These are phyloP conservation scores for Podiceps cristatus DNA, from an alignment of 2,113 vertebrate genomes.

Conservation along the genomic window DNA sequence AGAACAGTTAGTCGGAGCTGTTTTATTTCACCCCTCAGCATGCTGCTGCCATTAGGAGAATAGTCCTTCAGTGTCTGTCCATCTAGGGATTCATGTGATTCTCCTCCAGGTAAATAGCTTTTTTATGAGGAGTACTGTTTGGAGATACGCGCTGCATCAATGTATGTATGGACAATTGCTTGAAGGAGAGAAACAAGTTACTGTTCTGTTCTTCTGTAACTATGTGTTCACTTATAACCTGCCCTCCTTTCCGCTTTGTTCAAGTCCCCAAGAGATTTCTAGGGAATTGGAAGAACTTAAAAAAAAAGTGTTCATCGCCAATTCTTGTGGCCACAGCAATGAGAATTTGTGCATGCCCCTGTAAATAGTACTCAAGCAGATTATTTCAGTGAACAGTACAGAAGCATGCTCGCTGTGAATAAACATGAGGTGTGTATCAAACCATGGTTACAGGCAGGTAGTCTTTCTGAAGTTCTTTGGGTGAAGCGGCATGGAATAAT, in stretches of 20 bases:
- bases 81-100: background rate
- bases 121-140: background rate
- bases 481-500: background rate
- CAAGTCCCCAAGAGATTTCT: background rate
- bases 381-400: background rate
- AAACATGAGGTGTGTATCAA: background rate
- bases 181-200: background rate
- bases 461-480: background rate
- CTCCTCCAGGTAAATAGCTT: background rate
- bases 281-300: background rate
- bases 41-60: background rate
- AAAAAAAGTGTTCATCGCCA: background rate
- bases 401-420: background rate
- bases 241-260: background rate
- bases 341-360: background rate
- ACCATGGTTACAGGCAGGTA: background rate
- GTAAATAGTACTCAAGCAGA: background rate
- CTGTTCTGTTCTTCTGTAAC: background rate
- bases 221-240: background rate
- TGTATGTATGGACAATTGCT: background rate
- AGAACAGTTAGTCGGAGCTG: background rate
- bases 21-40: background rate
- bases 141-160: background rate
- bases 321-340: background rate
- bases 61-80: background rate